Conservation (phyloP, 2,888 invertebrate species). For the Diadromus collaris region DNA sequence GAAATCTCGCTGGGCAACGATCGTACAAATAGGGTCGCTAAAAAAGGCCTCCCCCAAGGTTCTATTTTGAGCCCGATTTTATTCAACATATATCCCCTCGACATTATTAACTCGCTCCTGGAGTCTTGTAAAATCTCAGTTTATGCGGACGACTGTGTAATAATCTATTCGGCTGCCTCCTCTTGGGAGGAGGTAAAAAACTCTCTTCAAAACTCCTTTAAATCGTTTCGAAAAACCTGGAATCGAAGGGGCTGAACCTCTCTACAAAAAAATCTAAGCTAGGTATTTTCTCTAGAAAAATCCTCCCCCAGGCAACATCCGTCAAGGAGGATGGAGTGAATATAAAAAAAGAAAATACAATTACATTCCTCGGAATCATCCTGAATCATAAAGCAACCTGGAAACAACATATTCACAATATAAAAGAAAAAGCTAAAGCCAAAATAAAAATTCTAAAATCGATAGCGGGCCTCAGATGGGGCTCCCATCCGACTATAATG, state of each 20-base stretch:
- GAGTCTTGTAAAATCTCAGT: background rate
- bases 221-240: background rate
- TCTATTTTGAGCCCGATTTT: slow-evolving; percentile 3
- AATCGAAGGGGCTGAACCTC: slow-evolving; percentile 1
- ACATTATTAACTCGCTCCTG: slow-evolving; percentile 5
- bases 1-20: background rate
- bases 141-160: background rate
- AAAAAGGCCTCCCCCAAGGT: background rate
- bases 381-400: background rate
- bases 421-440: background rate
- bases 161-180: background rate
- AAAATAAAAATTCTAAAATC: slow-evolving; percentile 3
- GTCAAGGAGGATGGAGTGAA: background rate
- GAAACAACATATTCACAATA: background rate
- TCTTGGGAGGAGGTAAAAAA: background rate
- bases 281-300: background rate
- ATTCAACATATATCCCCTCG: background rate
- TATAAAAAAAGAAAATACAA: background rate
- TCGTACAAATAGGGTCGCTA: background rate
- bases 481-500: background rate
- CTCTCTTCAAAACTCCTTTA: background rate
- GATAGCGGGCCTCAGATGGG: background rate
- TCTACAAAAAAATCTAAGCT: background rate
- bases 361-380: background rate
- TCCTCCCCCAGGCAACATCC: background rate